Percentiles rank a stretch among this genome's conserved stretches.
These are phyloP conservation scores for Aeoliscus strigatus DNA, from an alignment of 2,797 vertebrate species.

Conservation along the genomic window DNA sequence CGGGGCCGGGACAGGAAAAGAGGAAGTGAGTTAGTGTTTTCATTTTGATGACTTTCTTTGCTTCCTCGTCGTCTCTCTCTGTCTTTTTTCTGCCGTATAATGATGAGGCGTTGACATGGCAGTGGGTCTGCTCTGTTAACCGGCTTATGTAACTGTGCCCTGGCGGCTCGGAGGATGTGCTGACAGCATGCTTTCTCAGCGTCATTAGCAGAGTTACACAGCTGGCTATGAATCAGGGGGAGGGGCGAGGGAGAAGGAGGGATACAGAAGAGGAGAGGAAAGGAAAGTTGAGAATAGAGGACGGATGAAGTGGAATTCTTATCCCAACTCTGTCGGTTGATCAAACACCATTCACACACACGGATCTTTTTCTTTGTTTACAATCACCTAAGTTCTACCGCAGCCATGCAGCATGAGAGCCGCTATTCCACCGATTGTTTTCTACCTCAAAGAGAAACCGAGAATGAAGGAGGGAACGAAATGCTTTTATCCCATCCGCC, in stretches of 20 bases:
- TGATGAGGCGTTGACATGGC: constrained; percentile 61
- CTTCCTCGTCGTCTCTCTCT: constrained; percentile 5
- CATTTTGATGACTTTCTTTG: constrained; percentile 14
- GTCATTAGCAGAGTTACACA: constrained; percentile 71
- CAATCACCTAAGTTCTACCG: constrained; percentile 33
- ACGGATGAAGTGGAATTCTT: constrained; percentile 12
- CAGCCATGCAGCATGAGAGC: constrained; percentile 38
- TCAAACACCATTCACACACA: constrained; percentile 22
- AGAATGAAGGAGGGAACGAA: constrained; percentile 23
- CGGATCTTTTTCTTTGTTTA: constrained; percentile 1
- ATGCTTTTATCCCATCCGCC: constrained; percentile 22
- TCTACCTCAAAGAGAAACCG: constrained; percentile 39
- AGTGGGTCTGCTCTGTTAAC: constrained; percentile 64
- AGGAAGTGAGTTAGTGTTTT: constrained; percentile 2
- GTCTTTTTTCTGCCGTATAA: constrained; percentile 24
- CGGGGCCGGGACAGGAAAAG: neutral
- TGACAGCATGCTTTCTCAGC: constrained; percentile 71
- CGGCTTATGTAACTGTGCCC: constrained; percentile 70
- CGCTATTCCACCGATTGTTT: constrained; percentile 28
- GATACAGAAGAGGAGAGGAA: constrained; percentile 35
- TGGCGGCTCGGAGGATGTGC: constrained; percentile 65
- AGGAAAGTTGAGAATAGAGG: constrained; percentile 27
- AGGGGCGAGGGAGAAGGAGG: constrained; percentile 26
- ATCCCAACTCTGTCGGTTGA: constrained; percentile 25
- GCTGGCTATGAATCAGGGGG: constrained; percentile 58